Conservation (phyloP, 2,888 invertebrate genomes). For the Ophion ventricosus region DNA sequence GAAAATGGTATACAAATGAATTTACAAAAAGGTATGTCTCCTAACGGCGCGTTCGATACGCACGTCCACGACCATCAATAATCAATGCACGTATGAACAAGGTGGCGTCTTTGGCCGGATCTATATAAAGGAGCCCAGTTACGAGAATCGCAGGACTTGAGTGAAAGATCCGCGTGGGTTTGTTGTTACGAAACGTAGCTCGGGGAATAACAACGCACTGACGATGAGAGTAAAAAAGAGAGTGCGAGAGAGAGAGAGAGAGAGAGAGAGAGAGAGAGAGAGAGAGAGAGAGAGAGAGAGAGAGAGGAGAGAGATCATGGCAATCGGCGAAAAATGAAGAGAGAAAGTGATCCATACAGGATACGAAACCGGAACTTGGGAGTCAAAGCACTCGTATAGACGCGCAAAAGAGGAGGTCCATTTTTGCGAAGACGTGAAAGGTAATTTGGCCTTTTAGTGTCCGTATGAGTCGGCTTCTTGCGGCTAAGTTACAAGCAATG, state of each 20-base stretch:
- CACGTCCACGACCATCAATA: conserved; percentile 32
- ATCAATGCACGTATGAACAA: conserved; percentile 48
- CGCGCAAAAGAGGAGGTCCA: conserved; percentile 20
- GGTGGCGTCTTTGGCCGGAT: conserved; percentile 59
- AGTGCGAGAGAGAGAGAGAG: conserved; percentile 16
- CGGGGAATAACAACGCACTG: conserved; percentile 3
- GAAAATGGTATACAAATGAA: background rate
- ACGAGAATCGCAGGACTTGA: conserved; percentile 46
- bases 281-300: conserved; percentile 77
- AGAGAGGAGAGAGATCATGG: conserved; percentile 30
- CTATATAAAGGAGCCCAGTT: conserved; percentile 71
- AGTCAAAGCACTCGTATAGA: conserved; percentile 25
- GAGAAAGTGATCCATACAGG: conserved; percentile 83
- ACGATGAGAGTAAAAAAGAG: conserved; percentile 16
- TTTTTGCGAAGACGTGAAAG: conserved; percentile 46
- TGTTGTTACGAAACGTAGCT: conserved; percentile 50
- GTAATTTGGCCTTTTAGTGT: conserved; percentile 30
- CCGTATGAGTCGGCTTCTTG: conserved; percentile 34
- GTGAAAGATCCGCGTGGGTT: conserved; percentile 73
- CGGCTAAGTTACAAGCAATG: background rate
- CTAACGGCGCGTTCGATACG: background rate
- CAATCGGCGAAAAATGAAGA: conserved; percentile 75
- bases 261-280: conserved; percentile 80
- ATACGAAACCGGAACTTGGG: conserved; percentile 77
- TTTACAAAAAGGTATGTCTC: background rate